These are phyloP conservation scores for Glossosoma conforme DNA, from an alignment of 1,140 invertebrate species.

Conservation along the genomic window DNA sequence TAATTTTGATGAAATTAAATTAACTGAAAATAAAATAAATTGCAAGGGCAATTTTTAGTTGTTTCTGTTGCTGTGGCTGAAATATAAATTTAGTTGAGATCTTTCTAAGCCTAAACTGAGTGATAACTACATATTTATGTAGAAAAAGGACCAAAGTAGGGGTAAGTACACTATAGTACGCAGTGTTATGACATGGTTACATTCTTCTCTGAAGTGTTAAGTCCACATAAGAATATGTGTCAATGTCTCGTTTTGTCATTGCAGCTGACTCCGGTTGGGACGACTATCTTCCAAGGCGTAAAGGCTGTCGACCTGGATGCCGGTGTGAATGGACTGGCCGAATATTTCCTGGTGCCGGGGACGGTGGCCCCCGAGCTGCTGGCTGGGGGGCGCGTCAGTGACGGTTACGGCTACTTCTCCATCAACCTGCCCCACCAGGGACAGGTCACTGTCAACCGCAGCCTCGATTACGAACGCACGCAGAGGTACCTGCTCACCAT, in stretches of 20 bases:
- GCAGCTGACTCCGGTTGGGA: slow-evolving; percentile 80
- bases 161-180: too few species aligned
- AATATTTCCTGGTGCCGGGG: slow-evolving; percentile 67
- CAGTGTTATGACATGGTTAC: too few species aligned
- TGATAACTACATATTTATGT: too few species aligned
- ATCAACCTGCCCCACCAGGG: slow-evolving; percentile 87
- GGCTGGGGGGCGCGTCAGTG: slow-evolving; percentile 45
- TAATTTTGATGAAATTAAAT: too few species aligned
- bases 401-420: slow-evolving; percentile 74
- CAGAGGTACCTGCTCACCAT: slow-evolving; percentile 85
- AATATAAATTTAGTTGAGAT: too few species aligned
- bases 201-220: too few species aligned
- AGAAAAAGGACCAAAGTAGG: too few species aligned
- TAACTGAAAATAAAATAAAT: too few species aligned
- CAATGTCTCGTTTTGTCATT: slow-evolving; percentile 34
- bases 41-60: too few species aligned
- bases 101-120: too few species aligned
- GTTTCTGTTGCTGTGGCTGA: too few species aligned
- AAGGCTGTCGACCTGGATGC: slow-evolving; percentile 78
- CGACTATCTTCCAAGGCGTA: slow-evolving; percentile 81
- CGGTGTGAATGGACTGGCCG: slow-evolving; percentile 79
- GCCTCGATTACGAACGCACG: slow-evolving; percentile 84
- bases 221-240: too few species aligned
- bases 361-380: slow-evolving; percentile 44
- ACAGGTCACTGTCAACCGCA: slow-evolving; percentile 82